Base-by-base conservation (phyloP, 2,888 invertebrate species). In the Drosophila melanosoma region DNA sequence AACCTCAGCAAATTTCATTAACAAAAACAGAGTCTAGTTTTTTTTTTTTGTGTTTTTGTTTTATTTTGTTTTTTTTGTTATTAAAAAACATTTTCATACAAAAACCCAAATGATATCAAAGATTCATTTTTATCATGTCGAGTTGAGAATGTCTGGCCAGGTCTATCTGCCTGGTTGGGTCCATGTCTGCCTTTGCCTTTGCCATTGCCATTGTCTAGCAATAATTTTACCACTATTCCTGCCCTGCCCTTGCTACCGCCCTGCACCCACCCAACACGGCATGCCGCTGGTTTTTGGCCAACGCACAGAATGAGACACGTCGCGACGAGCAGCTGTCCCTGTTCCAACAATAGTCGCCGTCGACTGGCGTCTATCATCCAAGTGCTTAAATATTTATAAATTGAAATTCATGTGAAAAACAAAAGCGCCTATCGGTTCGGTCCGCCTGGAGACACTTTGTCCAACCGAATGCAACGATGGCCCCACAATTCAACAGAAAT, bases 31-130 rank as follows among this genome's bases (percentile, higher is more conserved):
- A 53, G 61, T 69, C 70, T 69, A 76, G 71, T 79, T 79, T 64
- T 35, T 15, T 54, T 20, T 23, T 61, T 17, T 38, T 54, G 36
- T 0, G 0, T 26, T 26, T 26, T 36, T 61, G 52, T 29, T 11
- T 63, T 67, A 15, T 69, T n/a, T n/a, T n/a, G n/a, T 56, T 80
- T 83, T 74, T 85, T 89, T 78, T 69, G 71, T 87, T 71, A 82
- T 87, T 89, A 82, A 85, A 89, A 82, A 65, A 81, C 70, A 87
- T 74, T 87, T 79, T 63, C 76, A 86, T 81, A 72, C 76, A 68
- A 81, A 81, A 81, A 53, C 89, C 82, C 85, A 82, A 85, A 85
- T 87, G 85, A 87, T 89, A 85, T 85, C 89, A 85, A 85, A 85
- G 88, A 85, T 85, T 85, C 85, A 85, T 89, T 89, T 85, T 82